phyloP scores from a whole-genome alignment of 1,140 invertebrate genomes.

The Drosophila lacteicornis region DNA sequence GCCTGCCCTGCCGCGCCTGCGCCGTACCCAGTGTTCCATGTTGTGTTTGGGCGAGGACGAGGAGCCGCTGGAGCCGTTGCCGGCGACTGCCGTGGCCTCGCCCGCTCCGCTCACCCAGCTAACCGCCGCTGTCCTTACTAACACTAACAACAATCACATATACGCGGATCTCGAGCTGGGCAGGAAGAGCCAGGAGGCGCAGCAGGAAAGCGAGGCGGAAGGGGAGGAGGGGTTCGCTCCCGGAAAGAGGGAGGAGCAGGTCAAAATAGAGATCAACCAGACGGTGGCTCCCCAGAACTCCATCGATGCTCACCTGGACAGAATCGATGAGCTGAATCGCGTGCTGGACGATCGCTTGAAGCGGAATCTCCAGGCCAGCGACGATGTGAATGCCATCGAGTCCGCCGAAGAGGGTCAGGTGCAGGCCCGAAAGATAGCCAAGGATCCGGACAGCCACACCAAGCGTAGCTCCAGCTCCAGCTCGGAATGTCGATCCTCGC shows the following conservation, averaged over 20 bases:
- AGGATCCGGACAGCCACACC: conserved; percentile 48
- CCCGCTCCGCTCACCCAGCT: conserved; percentile 41
- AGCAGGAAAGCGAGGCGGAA: conserved; percentile 29
- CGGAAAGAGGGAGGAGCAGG: conserved; percentile 27
- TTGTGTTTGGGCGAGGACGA: conserved; percentile 74
- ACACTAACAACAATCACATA: conserved; percentile 80
- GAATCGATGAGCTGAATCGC: conserved; percentile 78
- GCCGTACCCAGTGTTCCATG: conserved; percentile 77
- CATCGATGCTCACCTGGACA: conserved; percentile 79
- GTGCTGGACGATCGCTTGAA: conserved; percentile 78
- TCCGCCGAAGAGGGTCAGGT: conserved; percentile 46
- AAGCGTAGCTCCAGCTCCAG: conserved; percentile 75
- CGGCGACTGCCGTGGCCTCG: conserved; percentile 25
- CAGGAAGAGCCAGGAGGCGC: neutral
- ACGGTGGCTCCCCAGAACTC: conserved; percentile 58
- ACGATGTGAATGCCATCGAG: conserved; percentile 75
- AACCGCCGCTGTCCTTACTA: conserved; percentile 61
- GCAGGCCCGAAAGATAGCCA: conserved; percentile 20
- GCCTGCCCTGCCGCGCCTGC: conserved; percentile 56
- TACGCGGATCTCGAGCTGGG: conserved; percentile 76
- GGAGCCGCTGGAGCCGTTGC: conserved; percentile 40
- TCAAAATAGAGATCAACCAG: conserved; percentile 75
- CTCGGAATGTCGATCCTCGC: conserved; percentile 66
- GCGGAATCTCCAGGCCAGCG: conserved; percentile 44
- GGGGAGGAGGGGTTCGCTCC: neutral